phyloP scores from a whole-genome alignment of 2,797 vertebrate genomes.

The Nyctibius grandis region DNA sequence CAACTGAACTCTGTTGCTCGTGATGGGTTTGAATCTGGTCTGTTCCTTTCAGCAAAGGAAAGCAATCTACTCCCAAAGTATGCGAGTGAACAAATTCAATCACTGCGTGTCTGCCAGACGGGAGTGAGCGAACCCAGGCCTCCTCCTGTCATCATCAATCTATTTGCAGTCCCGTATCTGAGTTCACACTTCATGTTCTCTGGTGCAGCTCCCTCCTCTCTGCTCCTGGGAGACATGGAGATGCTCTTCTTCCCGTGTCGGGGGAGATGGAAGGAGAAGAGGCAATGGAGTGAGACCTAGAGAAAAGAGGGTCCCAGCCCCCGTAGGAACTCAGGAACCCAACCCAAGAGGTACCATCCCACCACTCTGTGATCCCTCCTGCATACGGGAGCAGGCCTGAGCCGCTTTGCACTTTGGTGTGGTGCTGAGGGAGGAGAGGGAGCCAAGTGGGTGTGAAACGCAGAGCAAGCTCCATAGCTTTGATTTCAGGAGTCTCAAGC shows the following conservation, averaged over 20 bases:
- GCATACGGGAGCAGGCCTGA: fast-evolving
- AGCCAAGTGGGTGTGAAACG: not conserved
- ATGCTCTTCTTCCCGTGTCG: fast-evolving
- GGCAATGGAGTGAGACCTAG: not conserved
- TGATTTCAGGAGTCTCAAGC: not conserved
- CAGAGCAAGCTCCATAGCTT: not conserved
- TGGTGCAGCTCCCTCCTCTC: not conserved
- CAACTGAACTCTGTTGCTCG: not conserved
- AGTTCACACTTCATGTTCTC: not conserved
- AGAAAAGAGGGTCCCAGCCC: not conserved
- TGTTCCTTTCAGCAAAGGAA: not conserved
- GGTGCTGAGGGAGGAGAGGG: not conserved
- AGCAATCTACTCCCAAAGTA: not conserved
- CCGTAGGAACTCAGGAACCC: fast-evolving
- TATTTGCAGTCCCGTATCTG: not conserved
- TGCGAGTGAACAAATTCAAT: not conserved
- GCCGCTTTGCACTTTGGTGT: not conserved
- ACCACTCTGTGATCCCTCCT: fast-evolving
- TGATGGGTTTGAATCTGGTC: not conserved
- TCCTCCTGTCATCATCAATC: conserved; percentile 20
- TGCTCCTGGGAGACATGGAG: not conserved
- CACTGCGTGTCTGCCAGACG: not conserved
- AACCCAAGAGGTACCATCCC: too few species aligned
- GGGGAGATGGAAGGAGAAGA: not conserved
- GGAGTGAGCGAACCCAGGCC: conserved; percentile 36